Evolutionary conservation across 64 coral and sea anemone species (phyloP), one percentile per base, ranked within the genome.

Genomic region (Pachyseris speciosa): DNA sequence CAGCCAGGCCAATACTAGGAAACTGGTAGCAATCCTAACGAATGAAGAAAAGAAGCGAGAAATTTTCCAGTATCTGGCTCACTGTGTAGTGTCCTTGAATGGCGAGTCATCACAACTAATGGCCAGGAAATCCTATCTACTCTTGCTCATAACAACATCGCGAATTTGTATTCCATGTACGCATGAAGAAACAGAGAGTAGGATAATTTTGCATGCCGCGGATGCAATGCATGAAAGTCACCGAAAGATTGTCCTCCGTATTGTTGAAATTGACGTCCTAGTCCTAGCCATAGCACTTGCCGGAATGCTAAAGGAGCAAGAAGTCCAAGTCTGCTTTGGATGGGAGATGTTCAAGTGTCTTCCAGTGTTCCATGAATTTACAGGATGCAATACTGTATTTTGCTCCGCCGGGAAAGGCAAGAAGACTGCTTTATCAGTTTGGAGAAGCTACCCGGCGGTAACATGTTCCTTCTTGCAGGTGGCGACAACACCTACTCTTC

Each of bases 231-330:
- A 78, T 36, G 17, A 37, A 2, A 71, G 41, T 3, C 20, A 76
- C 44, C 39, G 32, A 2, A 64, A 39, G 19, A 77, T 87, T 87
- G 51, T 53, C 26, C 50, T 87, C 1, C 72, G 40, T 29, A 93
- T 83, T 31, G 91, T 93, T 38, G 83, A 93, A 33, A 93, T 53
- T 4, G 55, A 93, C 87, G 83, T 86, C 43, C 19, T 87, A 11
- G 83, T 53, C 17, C 38, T 92, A 11, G 83, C 58, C 20, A 51
- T 79, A 27, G 27, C 31, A 24, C 7, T 67, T 20, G 49, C 13
- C 11, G 25, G 10, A 83, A 34, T 22, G 9, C 42, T 92, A 4
- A 70, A 75, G 33, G 26, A 77, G 20, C 57, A 69, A 19, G 52
- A 58, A 28, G 15, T 53, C 13, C 9, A 53, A 58, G 81, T 32